A percentile compares a stretch with the other conserved stretches of the same genome.
phyloP scores from a whole-genome alignment of 2,888 invertebrate species.

The Phorcus lineatus region DNA sequence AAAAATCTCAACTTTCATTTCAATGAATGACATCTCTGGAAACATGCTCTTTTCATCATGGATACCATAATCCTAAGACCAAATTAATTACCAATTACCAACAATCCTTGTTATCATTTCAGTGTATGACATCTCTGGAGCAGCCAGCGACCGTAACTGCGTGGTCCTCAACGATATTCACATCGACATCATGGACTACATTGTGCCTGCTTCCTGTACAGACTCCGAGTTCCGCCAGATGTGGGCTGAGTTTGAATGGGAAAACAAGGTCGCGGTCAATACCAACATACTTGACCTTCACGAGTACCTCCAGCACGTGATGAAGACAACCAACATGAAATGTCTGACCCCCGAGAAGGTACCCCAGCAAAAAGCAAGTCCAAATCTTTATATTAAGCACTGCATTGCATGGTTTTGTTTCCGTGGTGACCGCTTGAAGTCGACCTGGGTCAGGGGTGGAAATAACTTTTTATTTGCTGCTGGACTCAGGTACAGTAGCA shows the following conservation, averaged over 20 bases:
- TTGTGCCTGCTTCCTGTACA: conserved; percentile 88
- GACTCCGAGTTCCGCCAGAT: conserved; percentile 98
- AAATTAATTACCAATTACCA: neutral
- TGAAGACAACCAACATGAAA: conserved; percentile 98
- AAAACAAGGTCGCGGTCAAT: conserved; percentile 97
- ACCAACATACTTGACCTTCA: conserved; percentile 92
- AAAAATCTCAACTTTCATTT: neutral
- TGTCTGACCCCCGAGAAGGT: conserved; percentile 97
- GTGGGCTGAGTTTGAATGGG: conserved; percentile 99
- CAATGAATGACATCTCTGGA: too few relatives aligned
- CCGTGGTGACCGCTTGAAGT: too few relatives aligned
- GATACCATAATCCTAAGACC: neutral
- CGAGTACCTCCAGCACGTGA: conserved; percentile 92
- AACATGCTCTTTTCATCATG: neutral
- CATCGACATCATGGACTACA: conserved; percentile 98
- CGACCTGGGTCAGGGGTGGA: too few relatives aligned
- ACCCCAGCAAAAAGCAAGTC: conserved; percentile 18
- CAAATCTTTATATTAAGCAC: neutral
- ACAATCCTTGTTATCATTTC: conserved; percentile 49
- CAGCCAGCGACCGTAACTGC: conserved; percentile 94
- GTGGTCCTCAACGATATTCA: conserved; percentile 99
- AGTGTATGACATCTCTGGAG: conserved; percentile 97
- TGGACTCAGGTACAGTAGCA: too few relatives aligned
- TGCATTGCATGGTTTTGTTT: too few relatives aligned
- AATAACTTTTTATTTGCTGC: too few relatives aligned